Base-by-base conservation (phyloP, 2,797 vertebrate genomes). In the Scolopax rusticola region DNA sequence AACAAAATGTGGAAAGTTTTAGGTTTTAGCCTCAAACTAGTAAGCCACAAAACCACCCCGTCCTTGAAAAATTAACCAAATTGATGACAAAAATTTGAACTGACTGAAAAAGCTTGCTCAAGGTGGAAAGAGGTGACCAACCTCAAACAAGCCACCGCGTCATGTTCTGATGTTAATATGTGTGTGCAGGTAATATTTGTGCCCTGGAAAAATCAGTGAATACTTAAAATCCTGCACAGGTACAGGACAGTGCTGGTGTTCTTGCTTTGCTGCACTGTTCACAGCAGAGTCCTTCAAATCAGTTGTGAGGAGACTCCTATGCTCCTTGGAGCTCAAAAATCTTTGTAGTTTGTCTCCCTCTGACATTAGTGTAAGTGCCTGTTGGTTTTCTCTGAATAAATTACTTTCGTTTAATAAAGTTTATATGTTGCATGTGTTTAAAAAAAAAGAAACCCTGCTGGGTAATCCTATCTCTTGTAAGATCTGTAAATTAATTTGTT, bases 401-500 rank as follows among this genome's bases (percentile, higher is more conserved):
- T 85, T 68, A 77, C 70, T 95, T 94, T 83, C 32, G 50, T 92
- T 94, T 89, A 92, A 89, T 87, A 43, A 90, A 80, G 18, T 84
- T 89, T 89, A 69, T 87, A 51, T n/a, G n/a, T 74, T 51, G 21
- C 21, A 15, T 65, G 32, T 54, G 32, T 85, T 92, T 47, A 92
- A 93, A 94, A 77, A 77, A 13, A 48, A 24, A 48, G 23, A 40
- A 90, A 53, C 68, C 38, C 85, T 94, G 47, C 71, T 92, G 73
- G 21, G 60, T 81, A 63, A 86, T 70, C 81, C 69, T 93, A 53
- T 92, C 90, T 90, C 76, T 67, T 93, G 65, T 84, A 95, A 81
- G 82, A 90, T 95, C 91, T 88, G 51, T 64, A 96, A 87, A 95
- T 87, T 91, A 87, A 92, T 92, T 95, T 96, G 67, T 80, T 96